These are phyloP conservation scores for Brevipalpus yothersi DNA, from an alignment of 1,140 invertebrate species.

Conservation along the genomic window DNA sequence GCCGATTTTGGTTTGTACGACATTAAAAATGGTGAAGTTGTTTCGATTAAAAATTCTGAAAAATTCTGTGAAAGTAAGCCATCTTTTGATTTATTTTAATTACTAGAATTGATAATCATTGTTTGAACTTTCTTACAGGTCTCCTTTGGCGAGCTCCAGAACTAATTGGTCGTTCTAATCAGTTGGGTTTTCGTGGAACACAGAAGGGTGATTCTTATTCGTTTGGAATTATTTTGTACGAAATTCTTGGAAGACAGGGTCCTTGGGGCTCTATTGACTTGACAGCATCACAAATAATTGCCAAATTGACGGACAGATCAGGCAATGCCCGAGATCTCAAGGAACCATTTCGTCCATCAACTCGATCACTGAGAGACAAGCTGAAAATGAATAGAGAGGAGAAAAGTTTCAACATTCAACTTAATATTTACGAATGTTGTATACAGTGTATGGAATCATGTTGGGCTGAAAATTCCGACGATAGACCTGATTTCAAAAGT, in stretches of 20 bases:
- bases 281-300: conserved; percentile 13
- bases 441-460: conserved; percentile 40
- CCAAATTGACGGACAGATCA: conserved; percentile 4
- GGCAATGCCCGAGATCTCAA: conserved; percentile 14
- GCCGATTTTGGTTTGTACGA: conserved; percentile 81
- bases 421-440: conserved; percentile 28
- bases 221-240: conserved; percentile 41
- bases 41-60: conserved; percentile 15
- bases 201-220: conserved; percentile 31
- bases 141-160: conserved; percentile 91
- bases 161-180: conserved; percentile 33
- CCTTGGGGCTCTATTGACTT: conserved; percentile 35
- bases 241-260: conserved; percentile 36
- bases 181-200: conserved; percentile 17
- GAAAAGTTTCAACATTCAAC: conserved; percentile 19
- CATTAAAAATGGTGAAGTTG: conserved; percentile 27
- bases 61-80: background rate
- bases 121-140: conserved; percentile 16
- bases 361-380: conserved; percentile 53
- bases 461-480: conserved; percentile 50
- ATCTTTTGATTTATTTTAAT: background rate
- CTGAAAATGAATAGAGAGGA: conserved; percentile 26
- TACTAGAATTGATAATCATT: background rate
- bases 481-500: conserved; percentile 48
- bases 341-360: conserved; percentile 57